These are phyloP conservation scores for Bos taurus DNA, from an alignment of 2,113 vertebrate species.

Conservation along the genomic window ARS-UCD2.0 NC_037343.1:34559501-34560000, in stretches of 20 bases:
- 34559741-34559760: neutral
- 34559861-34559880: neutral
- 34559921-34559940: neutral
- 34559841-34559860: neutral
- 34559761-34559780: neutral
- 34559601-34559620: neutral
- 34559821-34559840: neutral
- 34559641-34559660: neutral
- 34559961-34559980: neutral
- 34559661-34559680: neutral
- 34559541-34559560: neutral
- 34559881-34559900: neutral
- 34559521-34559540: neutral
- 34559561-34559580: neutral
- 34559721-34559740: neutral
- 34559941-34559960: neutral
- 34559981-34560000: neutral
- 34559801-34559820: rapidly evolving
- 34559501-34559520: neutral
- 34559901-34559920: neutral
- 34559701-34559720: neutral
- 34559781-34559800: neutral
- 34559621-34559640: neutral
- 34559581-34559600: neutral
- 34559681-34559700: neutral